These are phyloP conservation scores for Synaphobranchus kaupii DNA, from an alignment of 2,797 vertebrate genomes.

Conservation along the genomic window DNA sequence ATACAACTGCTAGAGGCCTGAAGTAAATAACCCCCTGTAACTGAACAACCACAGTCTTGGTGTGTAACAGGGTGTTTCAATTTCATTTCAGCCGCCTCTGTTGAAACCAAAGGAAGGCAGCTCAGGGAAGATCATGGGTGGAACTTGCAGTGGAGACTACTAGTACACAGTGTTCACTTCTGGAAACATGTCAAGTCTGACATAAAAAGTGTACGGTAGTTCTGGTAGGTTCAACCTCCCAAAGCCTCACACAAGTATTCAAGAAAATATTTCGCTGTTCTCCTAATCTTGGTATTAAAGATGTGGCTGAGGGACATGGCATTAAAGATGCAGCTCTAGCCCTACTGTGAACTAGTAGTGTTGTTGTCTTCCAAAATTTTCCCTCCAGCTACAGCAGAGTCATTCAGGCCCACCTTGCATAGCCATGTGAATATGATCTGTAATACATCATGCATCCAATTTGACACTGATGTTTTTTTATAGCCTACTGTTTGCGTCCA, in stretches of 20 bases:
- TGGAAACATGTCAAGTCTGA: not conserved
- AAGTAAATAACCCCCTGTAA: not conserved
- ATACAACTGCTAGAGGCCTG: conserved; percentile 23
- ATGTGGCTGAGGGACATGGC: not conserved
- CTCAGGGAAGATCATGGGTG: not conserved
- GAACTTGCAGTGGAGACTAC: not conserved
- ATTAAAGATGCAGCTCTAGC: not conserved
- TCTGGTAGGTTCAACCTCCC: not conserved
- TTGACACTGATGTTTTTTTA: not conserved
- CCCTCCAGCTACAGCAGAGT: not conserved
- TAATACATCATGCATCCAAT: not conserved
- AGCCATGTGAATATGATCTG: not conserved
- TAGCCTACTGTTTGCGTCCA: not conserved
- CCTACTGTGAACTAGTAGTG: not conserved
- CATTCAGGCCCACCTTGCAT: not conserved
- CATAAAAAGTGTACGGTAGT: not conserved
- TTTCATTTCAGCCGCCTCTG: not conserved
- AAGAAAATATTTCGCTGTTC: not conserved
- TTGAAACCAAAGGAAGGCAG: not conserved
- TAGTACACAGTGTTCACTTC: not conserved
- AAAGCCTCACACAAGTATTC: not conserved
- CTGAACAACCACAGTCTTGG: not conserved
- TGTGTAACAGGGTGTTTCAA: not conserved
- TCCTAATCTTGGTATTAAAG: not conserved
- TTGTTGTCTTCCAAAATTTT: not conserved